A percentile compares a stretch with the other conserved stretches of the same genome.
Evolutionary conservation across 2,113 vertebrate species (phyloP).

Genomic region (Menidia beryllina): DNA sequence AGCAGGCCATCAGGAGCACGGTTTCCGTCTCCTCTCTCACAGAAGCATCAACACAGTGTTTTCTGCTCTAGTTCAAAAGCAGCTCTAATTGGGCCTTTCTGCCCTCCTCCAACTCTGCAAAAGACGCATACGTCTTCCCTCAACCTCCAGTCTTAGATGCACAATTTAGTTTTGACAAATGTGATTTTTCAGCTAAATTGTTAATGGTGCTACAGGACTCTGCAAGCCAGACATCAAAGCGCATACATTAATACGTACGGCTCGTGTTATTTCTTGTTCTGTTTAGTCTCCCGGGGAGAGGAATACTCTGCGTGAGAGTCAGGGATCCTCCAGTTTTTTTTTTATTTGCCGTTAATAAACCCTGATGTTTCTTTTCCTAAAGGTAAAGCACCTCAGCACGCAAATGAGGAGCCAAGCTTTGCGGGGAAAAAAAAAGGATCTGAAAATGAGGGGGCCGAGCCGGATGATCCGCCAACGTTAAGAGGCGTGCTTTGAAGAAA

Average conservation of each 20-base stretch:
- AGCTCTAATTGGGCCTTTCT: slow-evolving; percentile 77
- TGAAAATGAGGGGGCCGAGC: slow-evolving; percentile 70
- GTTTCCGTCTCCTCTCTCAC: background rate
- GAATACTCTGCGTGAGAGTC: slow-evolving; percentile 20
- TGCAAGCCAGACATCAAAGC: slow-evolving; percentile 79
- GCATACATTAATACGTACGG: slow-evolving; percentile 80
- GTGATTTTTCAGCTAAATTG: slow-evolving; percentile 84
- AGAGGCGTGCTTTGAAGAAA: slow-evolving; percentile 74
- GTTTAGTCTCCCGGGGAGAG: slow-evolving; percentile 82
- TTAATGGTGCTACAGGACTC: slow-evolving; percentile 79
- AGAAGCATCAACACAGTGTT: slow-evolving; percentile 8
- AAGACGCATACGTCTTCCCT: slow-evolving; percentile 48
- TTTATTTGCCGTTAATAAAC: slow-evolving; percentile 66
- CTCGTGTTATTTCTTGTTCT: slow-evolving; percentile 79
- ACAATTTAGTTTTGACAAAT: slow-evolving; percentile 82
- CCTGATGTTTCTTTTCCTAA: slow-evolving; percentile 72
- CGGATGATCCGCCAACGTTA: slow-evolving; percentile 71
- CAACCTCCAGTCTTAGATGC: slow-evolving; percentile 68
- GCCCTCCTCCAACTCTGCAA: slow-evolving; percentile 60
- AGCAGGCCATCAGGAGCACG: slow-evolving; percentile 47
- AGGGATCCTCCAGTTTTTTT: slow-evolving; percentile 60
- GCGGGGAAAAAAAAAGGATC: slow-evolving; percentile 24
- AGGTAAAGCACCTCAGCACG: slow-evolving; percentile 69
- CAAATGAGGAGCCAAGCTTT: slow-evolving; percentile 57
- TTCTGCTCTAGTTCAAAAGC: slow-evolving; percentile 76